Evolutionary conservation across 2,888 invertebrate genomes (phyloP).

Genomic region (Drosophila infuscata): DNA sequence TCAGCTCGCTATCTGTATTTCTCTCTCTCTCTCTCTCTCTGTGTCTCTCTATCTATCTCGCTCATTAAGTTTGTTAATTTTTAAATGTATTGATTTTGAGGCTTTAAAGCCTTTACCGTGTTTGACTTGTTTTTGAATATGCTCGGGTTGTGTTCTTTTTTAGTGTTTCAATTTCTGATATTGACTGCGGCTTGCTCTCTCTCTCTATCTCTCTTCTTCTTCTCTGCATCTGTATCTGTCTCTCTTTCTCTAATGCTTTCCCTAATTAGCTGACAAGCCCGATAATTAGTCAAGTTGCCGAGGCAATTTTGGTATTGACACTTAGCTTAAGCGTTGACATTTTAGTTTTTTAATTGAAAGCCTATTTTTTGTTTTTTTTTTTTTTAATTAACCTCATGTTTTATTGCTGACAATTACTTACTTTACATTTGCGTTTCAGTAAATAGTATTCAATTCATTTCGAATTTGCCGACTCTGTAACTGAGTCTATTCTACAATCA

Average conservation of each 20-base stretch:
- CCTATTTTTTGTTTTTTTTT: neutral
- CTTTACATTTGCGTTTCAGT: neutral
- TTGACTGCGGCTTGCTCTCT: conserved; percentile 53
- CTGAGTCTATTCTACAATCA: neutral
- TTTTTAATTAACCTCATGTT: conserved; percentile 29
- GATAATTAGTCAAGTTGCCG: conserved; percentile 68
- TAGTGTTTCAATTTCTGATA: conserved; percentile 36
- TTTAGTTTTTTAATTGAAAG: conserved; percentile 59
- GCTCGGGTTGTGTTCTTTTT: neutral
- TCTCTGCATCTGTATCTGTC: conserved; percentile 1
- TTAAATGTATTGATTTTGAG: conserved; percentile 50
- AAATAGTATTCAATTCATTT: neutral
- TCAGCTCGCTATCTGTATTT: conserved; percentile 4
- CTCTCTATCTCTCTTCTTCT: conserved; percentile 3
- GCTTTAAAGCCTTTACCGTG: conserved; percentile 53
- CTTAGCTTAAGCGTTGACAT: conserved; percentile 44
- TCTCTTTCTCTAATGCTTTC: conserved; percentile 1
- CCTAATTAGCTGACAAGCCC: conserved; percentile 33
- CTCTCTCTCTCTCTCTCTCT: conserved; percentile 2
- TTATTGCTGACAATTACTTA: conserved; percentile 3
- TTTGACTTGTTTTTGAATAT: conserved; percentile 6
- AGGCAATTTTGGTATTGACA: conserved; percentile 69
- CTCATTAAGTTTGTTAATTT: conserved; percentile 41
- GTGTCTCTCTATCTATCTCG: conserved; percentile 3
- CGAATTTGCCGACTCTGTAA: neutral